A percentile compares a stretch with the other conserved stretches of the same genome.
These are phyloP conservation scores for Eupithecia inturbata DNA, from an alignment of 2,888 invertebrate species.

Conservation along the genomic window DNA sequence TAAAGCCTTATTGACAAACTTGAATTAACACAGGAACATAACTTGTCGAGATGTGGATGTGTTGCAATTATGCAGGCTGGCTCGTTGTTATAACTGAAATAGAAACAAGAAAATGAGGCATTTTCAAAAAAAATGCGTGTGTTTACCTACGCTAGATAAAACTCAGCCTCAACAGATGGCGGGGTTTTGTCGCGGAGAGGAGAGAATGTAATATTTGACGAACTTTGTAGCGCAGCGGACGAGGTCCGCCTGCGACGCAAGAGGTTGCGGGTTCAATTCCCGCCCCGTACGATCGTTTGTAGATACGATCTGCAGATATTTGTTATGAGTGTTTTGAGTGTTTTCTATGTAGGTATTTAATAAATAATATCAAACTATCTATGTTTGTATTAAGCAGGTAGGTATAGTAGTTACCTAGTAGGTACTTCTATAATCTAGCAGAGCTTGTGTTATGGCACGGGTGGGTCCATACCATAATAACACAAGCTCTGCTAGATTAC, in stretches of 20 bases:
- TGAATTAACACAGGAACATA: slow-evolving; percentile 84
- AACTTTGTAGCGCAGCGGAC: not conserved
- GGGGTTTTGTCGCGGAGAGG: not conserved
- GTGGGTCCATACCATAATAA: too few species aligned
- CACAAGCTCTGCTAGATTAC: too few species aligned
- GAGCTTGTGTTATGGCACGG: too few species aligned
- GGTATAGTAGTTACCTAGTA: too few species aligned
- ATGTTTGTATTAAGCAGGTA: too few species aligned
- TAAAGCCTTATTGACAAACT: not conserved
- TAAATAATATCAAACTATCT: too few species aligned
- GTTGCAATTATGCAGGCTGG: slow-evolving; percentile 91
- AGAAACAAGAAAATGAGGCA: not conserved
- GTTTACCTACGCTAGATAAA: too few species aligned
- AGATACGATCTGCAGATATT: not conserved
- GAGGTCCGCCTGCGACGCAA: too few species aligned
- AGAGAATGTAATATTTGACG: not conserved
- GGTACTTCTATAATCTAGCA: too few species aligned
- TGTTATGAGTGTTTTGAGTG: too few species aligned
- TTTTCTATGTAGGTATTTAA: too few species aligned
- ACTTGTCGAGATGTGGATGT: slow-evolving; percentile 91
- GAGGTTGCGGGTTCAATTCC: not conserved
- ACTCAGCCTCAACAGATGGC: too few species aligned
- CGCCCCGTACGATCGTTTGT: not conserved
- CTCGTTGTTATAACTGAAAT: slow-evolving; percentile 89
- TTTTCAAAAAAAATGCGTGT: not conserved